These are phyloP conservation scores for Kradibia gibbosae DNA, from an alignment of 1,140 invertebrate genomes.

Conservation along the genomic window DNA sequence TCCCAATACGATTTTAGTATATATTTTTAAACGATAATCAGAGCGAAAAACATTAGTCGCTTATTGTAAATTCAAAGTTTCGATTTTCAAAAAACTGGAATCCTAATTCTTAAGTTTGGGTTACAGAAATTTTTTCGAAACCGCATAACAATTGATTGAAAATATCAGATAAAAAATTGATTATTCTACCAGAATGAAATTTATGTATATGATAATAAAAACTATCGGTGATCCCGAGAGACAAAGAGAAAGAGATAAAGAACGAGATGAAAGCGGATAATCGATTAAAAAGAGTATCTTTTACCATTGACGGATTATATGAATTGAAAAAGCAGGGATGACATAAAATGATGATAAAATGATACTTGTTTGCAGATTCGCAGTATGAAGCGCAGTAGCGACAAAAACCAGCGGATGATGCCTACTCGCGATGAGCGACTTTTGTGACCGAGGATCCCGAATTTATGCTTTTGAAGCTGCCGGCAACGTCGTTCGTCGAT, in stretches of 20 bases:
- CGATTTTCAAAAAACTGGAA: too few species aligned
- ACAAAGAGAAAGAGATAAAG: too few species aligned
- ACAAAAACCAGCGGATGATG: constrained; percentile 4
- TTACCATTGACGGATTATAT: not conserved
- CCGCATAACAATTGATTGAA: not conserved
- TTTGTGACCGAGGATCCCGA: constrained; percentile 31
- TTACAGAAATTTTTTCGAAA: not conserved
- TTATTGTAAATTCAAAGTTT: too few species aligned
- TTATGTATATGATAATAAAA: not conserved
- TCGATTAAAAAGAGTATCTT: not conserved
- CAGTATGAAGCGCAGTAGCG: not conserved
- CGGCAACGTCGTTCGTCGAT: not conserved
- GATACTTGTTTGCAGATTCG: not conserved
- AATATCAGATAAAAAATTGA: not conserved
- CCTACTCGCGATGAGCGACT: constrained; percentile 15
- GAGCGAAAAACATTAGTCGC: too few species aligned
- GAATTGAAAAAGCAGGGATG: too few species aligned
- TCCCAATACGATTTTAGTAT: too few species aligned
- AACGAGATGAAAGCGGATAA: too few species aligned
- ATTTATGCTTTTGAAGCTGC: not conserved
- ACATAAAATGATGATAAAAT: not conserved
- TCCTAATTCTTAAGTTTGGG: too few species aligned
- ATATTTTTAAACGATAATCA: too few species aligned
- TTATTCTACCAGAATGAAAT: not conserved
- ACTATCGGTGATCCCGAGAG: not conserved